Evolutionary conservation across 1,140 invertebrate species (phyloP).

Genomic region (Trachymyrmex septentrionalis): DNA sequence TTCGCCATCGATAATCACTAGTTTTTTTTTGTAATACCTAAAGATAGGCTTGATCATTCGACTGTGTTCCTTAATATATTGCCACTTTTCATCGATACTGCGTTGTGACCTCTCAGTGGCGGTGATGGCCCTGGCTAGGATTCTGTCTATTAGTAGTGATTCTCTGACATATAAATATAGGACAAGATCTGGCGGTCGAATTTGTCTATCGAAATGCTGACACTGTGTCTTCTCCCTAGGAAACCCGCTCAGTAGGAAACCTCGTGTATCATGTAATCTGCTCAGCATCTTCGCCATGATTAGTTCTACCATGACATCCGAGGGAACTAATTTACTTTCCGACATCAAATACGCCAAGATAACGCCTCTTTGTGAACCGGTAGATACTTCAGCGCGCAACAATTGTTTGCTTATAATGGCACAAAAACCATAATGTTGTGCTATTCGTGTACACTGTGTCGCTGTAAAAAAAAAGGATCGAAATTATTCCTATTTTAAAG

Average conservation of each 20-base stretch:
- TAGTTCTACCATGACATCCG: conserved; percentile 66
- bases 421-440: conserved; percentile 61
- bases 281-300: conserved; percentile 64
- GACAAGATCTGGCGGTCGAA: conserved; percentile 64
- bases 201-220: conserved; percentile 63
- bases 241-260: conserved; percentile 71
- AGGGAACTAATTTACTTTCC: conserved; percentile 56
- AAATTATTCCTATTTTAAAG: neutral
- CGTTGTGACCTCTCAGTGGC: conserved; percentile 34
- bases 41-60: conserved; percentile 51
- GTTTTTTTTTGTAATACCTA: conserved; percentile 56
- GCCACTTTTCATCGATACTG: conserved; percentile 35
- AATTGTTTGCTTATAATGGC: conserved; percentile 60
- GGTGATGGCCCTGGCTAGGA: conserved; percentile 54
- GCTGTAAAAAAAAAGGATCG: conserved; percentile 35
- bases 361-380: conserved; percentile 50
- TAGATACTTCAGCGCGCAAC: conserved; percentile 60
- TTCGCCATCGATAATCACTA: conserved; percentile 65
- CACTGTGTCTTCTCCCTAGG: conserved; percentile 57
- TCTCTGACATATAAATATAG: conserved; percentile 63
- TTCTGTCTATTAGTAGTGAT: conserved; percentile 64
- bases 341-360: conserved; percentile 66
- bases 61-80: conserved; percentile 33
- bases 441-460: conserved; percentile 54
- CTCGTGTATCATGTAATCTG: conserved; percentile 9